Evolutionary conservation across 2,113 vertebrate species (phyloP).

Genomic region (Eolophus roseicapilla): DNA sequence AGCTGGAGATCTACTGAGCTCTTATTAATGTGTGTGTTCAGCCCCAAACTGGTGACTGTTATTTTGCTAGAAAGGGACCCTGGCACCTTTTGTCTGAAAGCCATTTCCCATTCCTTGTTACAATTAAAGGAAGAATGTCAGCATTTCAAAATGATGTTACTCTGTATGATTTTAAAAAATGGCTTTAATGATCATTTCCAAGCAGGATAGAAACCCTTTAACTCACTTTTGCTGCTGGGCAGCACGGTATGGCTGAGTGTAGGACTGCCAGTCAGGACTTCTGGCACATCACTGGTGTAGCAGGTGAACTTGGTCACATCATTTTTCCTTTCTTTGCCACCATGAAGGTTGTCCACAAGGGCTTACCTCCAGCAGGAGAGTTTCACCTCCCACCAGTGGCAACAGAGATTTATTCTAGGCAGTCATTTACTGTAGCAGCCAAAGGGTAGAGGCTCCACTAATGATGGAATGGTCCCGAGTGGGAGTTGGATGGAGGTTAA

Average conservation of each 20-base stretch:
- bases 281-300: neutral
- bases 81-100: neutral
- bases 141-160: neutral
- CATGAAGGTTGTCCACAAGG: neutral
- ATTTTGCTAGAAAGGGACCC: neutral
- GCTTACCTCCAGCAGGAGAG: neutral
- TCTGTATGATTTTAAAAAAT: neutral
- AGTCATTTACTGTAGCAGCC: neutral
- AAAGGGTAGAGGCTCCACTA: neutral
- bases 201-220: neutral
- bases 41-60: neutral
- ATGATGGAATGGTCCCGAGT: neutral
- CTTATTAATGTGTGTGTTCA: neutral
- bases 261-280: neutral
- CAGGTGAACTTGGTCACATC: neutral
- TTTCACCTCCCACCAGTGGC: neutral
- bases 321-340: neutral
- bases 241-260: neutral
- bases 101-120: neutral
- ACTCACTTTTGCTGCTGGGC: neutral
- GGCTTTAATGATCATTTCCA: neutral
- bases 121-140: neutral
- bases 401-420: neutral
- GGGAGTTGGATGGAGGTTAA: neutral
- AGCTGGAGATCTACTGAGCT: neutral